A percentile compares a stretch with the other conserved stretches of the same genome.
These are phyloP conservation scores for Calameuta idolon DNA, from an alignment of 2,888 invertebrate genomes.

Conservation along the genomic window DNA sequence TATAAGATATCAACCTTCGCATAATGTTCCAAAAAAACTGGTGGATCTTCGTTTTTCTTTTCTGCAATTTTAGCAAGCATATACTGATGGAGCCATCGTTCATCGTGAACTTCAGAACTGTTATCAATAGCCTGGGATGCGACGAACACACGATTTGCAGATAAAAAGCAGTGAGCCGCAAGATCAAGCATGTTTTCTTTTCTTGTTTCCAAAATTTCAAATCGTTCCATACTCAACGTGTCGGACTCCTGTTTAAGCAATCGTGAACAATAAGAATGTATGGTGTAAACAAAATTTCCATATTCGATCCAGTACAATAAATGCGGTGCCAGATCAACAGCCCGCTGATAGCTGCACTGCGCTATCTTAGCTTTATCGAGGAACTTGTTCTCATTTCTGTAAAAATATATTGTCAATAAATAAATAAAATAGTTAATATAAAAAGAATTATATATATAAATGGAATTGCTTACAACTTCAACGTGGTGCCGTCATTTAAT, in stretches of 20 bases:
- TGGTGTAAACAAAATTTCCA: slow-evolving; percentile 89
- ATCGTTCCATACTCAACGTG: slow-evolving; percentile 79
- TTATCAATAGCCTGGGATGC: slow-evolving; percentile 69
- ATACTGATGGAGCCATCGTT: slow-evolving; percentile 93
- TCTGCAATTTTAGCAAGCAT: slow-evolving; percentile 97
- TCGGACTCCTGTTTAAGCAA: slow-evolving; percentile 85
- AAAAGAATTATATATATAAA: slow-evolving; percentile 55
- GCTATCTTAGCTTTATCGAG: slow-evolving; percentile 79
- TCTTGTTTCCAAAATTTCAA: slow-evolving; percentile 79
- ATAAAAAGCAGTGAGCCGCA: slow-evolving; percentile 82
- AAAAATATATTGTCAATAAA: slow-evolving; percentile 22
- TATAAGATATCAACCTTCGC: slow-evolving; percentile 69
- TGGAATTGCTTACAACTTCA: slow-evolving; percentile 73
- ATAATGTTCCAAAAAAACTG: slow-evolving; percentile 83
- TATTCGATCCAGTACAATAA: slow-evolving; percentile 90
- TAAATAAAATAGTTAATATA: slow-evolving; percentile 38
- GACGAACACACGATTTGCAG: slow-evolving; percentile 75
- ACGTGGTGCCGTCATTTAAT: slow-evolving; percentile 69
- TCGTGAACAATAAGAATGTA: slow-evolving; percentile 91
- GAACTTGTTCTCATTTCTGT: slow-evolving; percentile 73
- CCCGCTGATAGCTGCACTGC: slow-evolving; percentile 83
- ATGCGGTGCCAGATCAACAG: slow-evolving; percentile 81
- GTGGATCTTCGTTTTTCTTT: slow-evolving; percentile 82
- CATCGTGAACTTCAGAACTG: slow-evolving; percentile 77
- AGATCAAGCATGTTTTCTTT: slow-evolving; percentile 84